These are phyloP conservation scores for Pedionomus torquatus DNA, from an alignment of 2,113 vertebrate genomes.

Conservation along the genomic window DNA sequence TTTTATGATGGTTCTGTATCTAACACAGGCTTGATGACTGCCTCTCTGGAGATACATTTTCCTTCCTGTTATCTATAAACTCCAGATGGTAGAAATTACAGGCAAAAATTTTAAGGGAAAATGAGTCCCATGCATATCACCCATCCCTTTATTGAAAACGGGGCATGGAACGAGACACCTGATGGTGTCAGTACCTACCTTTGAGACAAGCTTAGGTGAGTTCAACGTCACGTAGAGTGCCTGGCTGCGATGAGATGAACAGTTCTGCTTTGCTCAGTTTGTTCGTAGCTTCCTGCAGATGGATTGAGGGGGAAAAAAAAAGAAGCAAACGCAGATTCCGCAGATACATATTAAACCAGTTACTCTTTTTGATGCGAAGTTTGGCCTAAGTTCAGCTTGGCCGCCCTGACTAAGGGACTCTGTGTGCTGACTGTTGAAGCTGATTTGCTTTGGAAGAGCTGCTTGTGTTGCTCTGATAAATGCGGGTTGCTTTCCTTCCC, in stretches of 20 bases:
- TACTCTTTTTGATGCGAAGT: background rate
- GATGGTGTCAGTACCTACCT: background rate
- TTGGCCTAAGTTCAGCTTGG: conserved; percentile 19
- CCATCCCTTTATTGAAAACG: background rate
- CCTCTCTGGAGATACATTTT: background rate
- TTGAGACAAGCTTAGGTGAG: background rate
- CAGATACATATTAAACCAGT: background rate
- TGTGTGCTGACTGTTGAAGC: conserved; percentile 15
- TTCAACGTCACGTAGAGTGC: background rate
- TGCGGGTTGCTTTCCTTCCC: background rate
- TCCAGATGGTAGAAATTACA: background rate
- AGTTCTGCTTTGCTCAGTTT: background rate
- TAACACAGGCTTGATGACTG: background rate
- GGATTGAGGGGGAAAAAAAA: background rate
- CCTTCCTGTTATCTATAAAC: background rate
- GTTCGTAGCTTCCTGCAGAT: background rate
- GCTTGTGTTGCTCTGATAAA: background rate
- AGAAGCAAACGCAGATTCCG: background rate
- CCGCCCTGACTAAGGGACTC: background rate
- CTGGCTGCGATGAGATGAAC: accelerated
- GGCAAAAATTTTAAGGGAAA: background rate
- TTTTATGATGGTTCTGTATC: background rate
- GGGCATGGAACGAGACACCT: background rate
- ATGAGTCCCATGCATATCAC: background rate
- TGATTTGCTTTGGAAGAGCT: conserved; percentile 23